Evolutionary conservation across 2,888 invertebrate genomes (phyloP), one percentile per base, ranked within the genome.

Genomic region (Pyrrhia umbra): DNA sequence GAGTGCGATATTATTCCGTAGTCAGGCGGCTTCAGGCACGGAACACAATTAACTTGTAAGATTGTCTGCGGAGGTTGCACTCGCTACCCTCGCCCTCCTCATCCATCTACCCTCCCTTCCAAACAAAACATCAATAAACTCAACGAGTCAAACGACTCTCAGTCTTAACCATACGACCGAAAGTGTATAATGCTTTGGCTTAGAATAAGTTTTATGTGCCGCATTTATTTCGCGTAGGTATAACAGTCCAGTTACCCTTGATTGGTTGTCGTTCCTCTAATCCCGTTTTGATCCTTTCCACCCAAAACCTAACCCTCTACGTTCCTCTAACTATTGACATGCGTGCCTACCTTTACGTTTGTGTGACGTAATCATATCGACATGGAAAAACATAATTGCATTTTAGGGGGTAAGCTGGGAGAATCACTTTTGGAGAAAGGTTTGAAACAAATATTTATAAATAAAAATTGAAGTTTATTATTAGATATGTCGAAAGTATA

Each of bases 211-310:
- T 95, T 94, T 94, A 94, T 93, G 93, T 91, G 91, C 88, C 92
- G 92, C 93, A 94, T 94, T 95, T 95, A 95, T 95, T 93, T 95
- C 90, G 90, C 90, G 94, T 95, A 95, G 95, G 93, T 95, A 95
- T 93, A 94, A 86, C 92, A 92, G 95, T 95, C 95, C 95, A 94
- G 95, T 95, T 95, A 95, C 95, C 95, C 96, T 96, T 96, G 96
- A 96, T 96, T 96, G 96, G 96, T 96, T 96, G 96, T 95, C 95
- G 96, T 95, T 96, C 94, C 94, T 95, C 96, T 96, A 96, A 96
- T 96, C 96, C 96, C 95, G 93, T 95, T 96, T 96, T 96, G 95
- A 96, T 96, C 96, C 96, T 94, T 95, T 95, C 96, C 95, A 95
- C 95, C 96, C 92, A 90, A 92, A 92, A 94, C 92, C 91, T 92